These are phyloP conservation scores for Aromia moschata DNA, from an alignment of 2,888 invertebrate genomes.

Conservation along the genomic window DNA sequence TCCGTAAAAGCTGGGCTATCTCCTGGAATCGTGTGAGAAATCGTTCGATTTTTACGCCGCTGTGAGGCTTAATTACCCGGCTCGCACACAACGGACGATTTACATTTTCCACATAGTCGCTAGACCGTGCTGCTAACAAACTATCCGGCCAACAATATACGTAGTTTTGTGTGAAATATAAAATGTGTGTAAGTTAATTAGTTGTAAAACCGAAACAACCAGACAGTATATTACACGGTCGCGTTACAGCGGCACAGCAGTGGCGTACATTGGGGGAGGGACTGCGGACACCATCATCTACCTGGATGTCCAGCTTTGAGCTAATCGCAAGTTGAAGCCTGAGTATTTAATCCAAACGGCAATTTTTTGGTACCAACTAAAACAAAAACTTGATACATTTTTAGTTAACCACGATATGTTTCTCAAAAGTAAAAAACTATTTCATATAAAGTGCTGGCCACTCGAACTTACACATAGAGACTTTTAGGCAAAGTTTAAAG, in stretches of 20 bases:
- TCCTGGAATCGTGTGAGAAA: slow-evolving; percentile 10
- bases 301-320: too few species aligned
- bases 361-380: too few species aligned
- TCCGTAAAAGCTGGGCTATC: not conserved
- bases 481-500: too few species aligned
- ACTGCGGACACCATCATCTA: too few species aligned
- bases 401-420: too few species aligned
- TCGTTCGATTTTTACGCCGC: slow-evolving; percentile 1
- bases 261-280: too few species aligned
- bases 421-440: too few species aligned
- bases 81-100: not conserved
- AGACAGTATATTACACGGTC: slow-evolving; percentile 32
- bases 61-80: slow-evolving; percentile 8
- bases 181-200: slow-evolving; percentile 34
- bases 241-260: slow-evolving; percentile 27
- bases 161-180: slow-evolving; percentile 27
- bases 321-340: too few species aligned
- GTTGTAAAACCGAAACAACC: slow-evolving; percentile 44
- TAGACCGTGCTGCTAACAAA: slow-evolving; percentile 16
- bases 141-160: slow-evolving; percentile 18
- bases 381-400: too few species aligned
- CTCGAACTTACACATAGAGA: too few species aligned
- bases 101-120: slow-evolving; percentile 23
- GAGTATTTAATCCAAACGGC: too few species aligned
- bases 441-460: too few species aligned